phyloP scores from a whole-genome alignment of 2,888 invertebrate species.

The Tipula lateralis region DNA sequence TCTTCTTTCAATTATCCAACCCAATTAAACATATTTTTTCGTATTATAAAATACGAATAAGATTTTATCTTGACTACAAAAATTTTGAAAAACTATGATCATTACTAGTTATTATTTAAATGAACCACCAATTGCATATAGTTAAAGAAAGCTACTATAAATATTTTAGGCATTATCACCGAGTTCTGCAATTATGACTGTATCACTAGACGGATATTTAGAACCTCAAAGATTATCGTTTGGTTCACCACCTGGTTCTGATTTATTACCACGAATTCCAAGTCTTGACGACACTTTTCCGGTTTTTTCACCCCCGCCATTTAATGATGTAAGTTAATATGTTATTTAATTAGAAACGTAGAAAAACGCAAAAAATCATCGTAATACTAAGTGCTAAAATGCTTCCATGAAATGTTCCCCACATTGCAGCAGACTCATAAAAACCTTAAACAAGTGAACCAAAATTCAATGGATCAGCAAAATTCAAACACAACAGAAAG shows the following conservation, averaged over 20 bases:
- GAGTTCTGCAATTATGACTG: conserved; percentile 77
- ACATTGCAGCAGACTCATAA: not conserved
- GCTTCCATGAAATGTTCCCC: not conserved
- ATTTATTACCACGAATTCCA: conserved; percentile 60
- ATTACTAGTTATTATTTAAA: not conserved
- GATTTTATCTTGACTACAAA: no score
- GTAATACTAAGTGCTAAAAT: not conserved
- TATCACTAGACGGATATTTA: conserved; percentile 78
- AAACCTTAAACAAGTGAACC: not conserved
- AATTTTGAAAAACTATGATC: not conserved
- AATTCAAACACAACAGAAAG: conserved; percentile 30
- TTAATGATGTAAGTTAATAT: conserved; percentile 37
- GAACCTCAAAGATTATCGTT: conserved; percentile 79
- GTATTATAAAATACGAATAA: no score
- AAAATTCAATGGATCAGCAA: conserved; percentile 25
- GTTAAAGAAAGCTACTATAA: not conserved
- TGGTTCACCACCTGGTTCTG: conserved; percentile 71
- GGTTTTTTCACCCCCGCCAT: conserved; percentile 78
- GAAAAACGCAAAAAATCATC: not conserved
- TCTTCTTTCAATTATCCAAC: no score
- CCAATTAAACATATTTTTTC: no score
- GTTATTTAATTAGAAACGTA: not conserved
- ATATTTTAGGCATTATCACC: conserved; percentile 62
- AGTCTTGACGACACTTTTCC: conserved; percentile 79
- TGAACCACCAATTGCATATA: not conserved